A percentile compares a stretch with the other conserved stretches of the same genome.
Conservation (phyloP, 2,888 invertebrate genomes). For the Nymphalis c-album region DNA sequence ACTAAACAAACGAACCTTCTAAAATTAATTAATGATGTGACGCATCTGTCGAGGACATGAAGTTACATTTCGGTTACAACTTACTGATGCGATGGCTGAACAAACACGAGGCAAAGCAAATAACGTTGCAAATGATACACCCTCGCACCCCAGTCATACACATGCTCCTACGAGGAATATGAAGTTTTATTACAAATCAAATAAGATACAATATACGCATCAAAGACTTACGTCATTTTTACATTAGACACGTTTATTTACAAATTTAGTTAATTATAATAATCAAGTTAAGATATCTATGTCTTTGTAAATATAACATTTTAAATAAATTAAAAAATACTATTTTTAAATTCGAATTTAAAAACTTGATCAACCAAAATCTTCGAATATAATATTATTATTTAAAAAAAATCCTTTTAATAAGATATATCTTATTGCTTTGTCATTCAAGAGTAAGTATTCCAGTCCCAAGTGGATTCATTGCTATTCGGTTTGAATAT, state of each 20-base stretch:
- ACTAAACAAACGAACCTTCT: conserved; percentile 25
- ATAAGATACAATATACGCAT: neutral
- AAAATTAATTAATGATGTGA: conserved; percentile 41
- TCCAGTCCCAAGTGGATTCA: conserved; percentile 23
- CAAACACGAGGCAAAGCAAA: conserved; percentile 62
- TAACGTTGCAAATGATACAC: conserved; percentile 60
- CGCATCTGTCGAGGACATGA: conserved; percentile 41
- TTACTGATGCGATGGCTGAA: conserved; percentile 39
- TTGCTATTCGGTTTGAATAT: conserved; percentile 62
- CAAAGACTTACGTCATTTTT: neutral
- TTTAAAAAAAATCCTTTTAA: neutral
- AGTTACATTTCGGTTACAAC: conserved; percentile 32
- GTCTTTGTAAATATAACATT: too few relatives aligned
- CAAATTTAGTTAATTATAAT: neutral
- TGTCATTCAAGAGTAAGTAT: neutral
- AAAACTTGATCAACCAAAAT: neutral
- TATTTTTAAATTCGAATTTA: neutral
- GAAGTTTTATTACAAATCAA: neutral
- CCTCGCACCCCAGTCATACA: conserved; percentile 47
- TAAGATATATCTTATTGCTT: neutral
- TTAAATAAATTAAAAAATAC: neutral
- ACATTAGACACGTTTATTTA: conserved; percentile 4
- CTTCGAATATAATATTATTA: neutral
- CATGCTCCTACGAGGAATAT: conserved; percentile 1
- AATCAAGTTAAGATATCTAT: neutral